Percentiles rank a stretch among this genome's conserved stretches.
phyloP scores from a whole-genome alignment of 1,140 invertebrate genomes.

The Colletes latitarsis region DNA sequence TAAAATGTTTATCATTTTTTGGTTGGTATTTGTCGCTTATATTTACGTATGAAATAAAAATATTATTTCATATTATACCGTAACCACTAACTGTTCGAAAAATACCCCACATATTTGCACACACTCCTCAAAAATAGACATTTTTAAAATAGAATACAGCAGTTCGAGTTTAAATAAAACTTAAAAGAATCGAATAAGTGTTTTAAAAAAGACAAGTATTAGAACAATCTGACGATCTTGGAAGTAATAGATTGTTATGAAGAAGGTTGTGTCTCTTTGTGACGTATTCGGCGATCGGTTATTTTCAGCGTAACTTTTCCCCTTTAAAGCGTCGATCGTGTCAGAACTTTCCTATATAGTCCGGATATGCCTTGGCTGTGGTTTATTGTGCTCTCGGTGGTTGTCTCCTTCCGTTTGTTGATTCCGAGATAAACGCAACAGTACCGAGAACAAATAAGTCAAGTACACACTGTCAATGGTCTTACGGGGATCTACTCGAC shows the following conservation, averaged over 20 bases:
- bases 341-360: slow-evolving; percentile 17
- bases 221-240: neutral
- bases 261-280: neutral
- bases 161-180: neutral
- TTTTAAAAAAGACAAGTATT: neutral
- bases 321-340: slow-evolving; percentile 23
- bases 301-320: slow-evolving; percentile 34
- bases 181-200: neutral
- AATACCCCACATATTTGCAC: too few relatives aligned
- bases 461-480: neutral
- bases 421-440: slow-evolving; percentile 20
- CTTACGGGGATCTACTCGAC: slow-evolving; percentile 6
- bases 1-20: too few relatives aligned
- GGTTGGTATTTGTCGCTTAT: too few relatives aligned
- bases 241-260: neutral
- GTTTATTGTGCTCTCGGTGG: slow-evolving; percentile 19
- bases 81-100: too few relatives aligned
- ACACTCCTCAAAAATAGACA: too few relatives aligned
- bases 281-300: neutral
- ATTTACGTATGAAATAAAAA: too few relatives aligned
- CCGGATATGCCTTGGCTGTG: neutral
- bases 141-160: too few relatives aligned
- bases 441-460: slow-evolving; percentile 27
- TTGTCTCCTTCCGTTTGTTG: slow-evolving; percentile 24
- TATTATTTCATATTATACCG: too few relatives aligned